A percentile compares a stretch with the other conserved stretches of the same genome.
These are phyloP conservation scores for Procavia capensis DNA, from an alignment of 2,113 vertebrate genomes.

Conservation along the genomic window DNA sequence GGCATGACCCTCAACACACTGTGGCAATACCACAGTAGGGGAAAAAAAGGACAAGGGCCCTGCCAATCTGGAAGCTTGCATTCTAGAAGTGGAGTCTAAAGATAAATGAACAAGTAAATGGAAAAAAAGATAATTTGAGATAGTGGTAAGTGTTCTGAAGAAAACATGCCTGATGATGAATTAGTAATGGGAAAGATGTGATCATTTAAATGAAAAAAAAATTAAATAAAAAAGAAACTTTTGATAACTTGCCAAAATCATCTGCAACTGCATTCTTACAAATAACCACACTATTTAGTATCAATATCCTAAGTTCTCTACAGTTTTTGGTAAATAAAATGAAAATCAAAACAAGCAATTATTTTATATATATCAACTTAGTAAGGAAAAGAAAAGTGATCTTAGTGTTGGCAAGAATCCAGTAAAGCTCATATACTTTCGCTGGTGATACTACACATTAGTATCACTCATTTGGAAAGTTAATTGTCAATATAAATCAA, in stretches of 20 bases:
- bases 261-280: background rate
- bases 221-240: background rate
- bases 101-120: background rate
- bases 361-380: background rate
- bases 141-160: background rate
- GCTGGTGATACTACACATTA: background rate
- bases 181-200: background rate
- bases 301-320: background rate
- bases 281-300: background rate
- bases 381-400: background rate
- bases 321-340: background rate
- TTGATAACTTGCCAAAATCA: background rate
- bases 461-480: background rate
- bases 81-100: background rate
- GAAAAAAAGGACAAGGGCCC: background rate
- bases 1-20: background rate
- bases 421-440: constrained; percentile 5
- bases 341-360: background rate
- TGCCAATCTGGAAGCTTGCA: background rate
- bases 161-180: background rate
- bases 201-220: constrained; percentile 17
- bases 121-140: background rate
- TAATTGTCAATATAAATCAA: constrained; percentile 17
- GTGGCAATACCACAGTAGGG: background rate
- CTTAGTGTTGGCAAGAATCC: constrained; percentile 22